These are phyloP conservation scores for Gastrophryne carolinensis DNA, from an alignment of 2,797 vertebrate genomes.

Conservation along the genomic window DNA sequence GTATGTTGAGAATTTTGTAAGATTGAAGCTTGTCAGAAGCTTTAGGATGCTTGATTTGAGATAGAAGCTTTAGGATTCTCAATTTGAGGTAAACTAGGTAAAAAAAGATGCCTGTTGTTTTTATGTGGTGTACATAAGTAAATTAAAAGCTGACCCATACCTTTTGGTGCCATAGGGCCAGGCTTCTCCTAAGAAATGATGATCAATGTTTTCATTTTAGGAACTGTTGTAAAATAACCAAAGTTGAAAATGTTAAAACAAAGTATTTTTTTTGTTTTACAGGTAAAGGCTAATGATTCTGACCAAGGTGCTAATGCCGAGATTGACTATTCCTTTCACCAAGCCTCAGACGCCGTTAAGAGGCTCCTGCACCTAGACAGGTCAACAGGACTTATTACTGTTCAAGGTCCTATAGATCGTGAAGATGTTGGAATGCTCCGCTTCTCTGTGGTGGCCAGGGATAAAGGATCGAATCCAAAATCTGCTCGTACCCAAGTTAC, in stretches of 20 bases:
- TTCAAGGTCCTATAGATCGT: conserved; percentile 87
- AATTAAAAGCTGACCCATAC: no score
- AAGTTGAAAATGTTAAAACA: neutral
- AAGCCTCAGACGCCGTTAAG: conserved; percentile 80
- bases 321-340: conserved; percentile 91
- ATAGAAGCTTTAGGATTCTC: no score
- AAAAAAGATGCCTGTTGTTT: no score
- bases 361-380: conserved; percentile 88
- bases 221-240: neutral
- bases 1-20: no score
- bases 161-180: no score
- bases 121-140: no score
- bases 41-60: no score
- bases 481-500: conserved; percentile 84
- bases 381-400: conserved; percentile 84
- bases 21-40: no score
- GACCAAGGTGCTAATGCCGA: conserved; percentile 89
- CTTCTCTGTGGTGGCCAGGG: conserved; percentile 88
- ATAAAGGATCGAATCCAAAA: conserved; percentile 88
- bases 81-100: no score
- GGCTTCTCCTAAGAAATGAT: no score
- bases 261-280: neutral
- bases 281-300: conserved; percentile 92
- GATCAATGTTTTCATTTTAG: no score
- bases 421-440: conserved; percentile 87